phyloP scores from a whole-genome alignment of 2,797 vertebrate genomes.

The Fistularia commersonii region DNA sequence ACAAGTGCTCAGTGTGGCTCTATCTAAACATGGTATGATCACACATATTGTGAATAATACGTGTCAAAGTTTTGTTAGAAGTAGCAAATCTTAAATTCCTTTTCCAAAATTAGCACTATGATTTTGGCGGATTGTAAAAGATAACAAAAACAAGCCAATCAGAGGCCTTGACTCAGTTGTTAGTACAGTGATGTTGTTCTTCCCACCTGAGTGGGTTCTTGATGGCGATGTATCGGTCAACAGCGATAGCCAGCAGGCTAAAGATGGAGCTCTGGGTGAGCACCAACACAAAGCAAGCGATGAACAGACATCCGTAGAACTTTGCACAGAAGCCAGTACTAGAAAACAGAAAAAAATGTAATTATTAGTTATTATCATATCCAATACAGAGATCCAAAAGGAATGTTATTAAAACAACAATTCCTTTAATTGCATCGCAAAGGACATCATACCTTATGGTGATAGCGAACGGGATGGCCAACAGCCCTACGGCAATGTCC shows the following conservation, averaged over 20 bases:
- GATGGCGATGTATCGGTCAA: constrained; percentile 95
- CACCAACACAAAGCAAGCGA: constrained; percentile 94
- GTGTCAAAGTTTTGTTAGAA: neutral
- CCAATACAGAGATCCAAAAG: neutral
- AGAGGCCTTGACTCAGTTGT: neutral
- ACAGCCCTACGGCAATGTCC: constrained; percentile 91
- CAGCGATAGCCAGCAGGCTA: constrained; percentile 96
- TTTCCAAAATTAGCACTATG: too few species aligned
- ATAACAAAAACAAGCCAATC: too few species aligned
- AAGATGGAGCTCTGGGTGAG: constrained; percentile 98
- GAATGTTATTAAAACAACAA: constrained; percentile 1
- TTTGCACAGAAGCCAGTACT: constrained; percentile 91
- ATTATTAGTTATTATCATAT: neutral
- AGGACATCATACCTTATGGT: constrained; percentile 66
- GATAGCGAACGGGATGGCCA: constrained; percentile 96
- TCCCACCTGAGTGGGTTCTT: constrained; percentile 90
- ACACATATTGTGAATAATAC: constrained; percentile 2
- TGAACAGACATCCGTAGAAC: constrained; percentile 95
- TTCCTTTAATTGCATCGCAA: neutral
- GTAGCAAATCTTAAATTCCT: too few species aligned
- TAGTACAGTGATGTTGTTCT: neutral
- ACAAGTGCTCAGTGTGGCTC: constrained; percentile 13
- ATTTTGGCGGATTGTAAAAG: too few species aligned
- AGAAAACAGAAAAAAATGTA: constrained; percentile 34
- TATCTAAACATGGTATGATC: constrained; percentile 7